Evolutionary conservation across 1,140 invertebrate genomes (phyloP), one percentile per base, ranked within the genome.

Genomic region (Chionoecetes opilio): DNA sequence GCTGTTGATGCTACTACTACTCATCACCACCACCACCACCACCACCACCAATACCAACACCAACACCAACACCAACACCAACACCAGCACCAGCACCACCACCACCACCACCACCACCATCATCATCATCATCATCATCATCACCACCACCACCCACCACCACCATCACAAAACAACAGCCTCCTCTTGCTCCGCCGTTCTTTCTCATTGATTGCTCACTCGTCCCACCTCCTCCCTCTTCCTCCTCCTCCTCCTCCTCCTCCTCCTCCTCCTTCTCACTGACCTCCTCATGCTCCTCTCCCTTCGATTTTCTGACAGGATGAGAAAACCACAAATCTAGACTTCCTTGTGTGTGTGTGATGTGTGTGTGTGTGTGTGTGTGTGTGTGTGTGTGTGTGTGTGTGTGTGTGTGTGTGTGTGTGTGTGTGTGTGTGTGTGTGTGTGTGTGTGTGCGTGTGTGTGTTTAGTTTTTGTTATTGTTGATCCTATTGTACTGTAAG

Each of bases 11-110:
- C 21, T 26, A 84, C 21, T 26, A 84, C 63, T 75, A 75, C 63
- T 32, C 82, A 84, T 32, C 82, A 84, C 21, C 82, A 84, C 21
- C 82, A 84, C 21, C 82, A 84, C 21, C 82, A 84, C 21, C 31
- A 84, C 21, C 82, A 84, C 21, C 82, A 84, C 21, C 31, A 84
- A 5, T 26, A 84, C 21, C 82, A 84, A 5, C 31, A 84, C 21
- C 82, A 84, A n/a, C 82, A 84, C 82, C 82, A 84, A 5, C 82
- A 84, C 82, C 31, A 84, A 5, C 82, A 84, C 82, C 82, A 84
- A 5, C 31, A 84, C 82, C 82, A 84, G 5, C 82, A 84, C 82
- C 82, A 84, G 5, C 82, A 84, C 82, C 38, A 41, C 38, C 38
- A 41, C 38, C 38, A 41, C 38, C 3, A 53, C 46, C 11, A 53